Conservation (phyloP, 2,797 vertebrate species). For the Nannoperca obscura region DNA sequence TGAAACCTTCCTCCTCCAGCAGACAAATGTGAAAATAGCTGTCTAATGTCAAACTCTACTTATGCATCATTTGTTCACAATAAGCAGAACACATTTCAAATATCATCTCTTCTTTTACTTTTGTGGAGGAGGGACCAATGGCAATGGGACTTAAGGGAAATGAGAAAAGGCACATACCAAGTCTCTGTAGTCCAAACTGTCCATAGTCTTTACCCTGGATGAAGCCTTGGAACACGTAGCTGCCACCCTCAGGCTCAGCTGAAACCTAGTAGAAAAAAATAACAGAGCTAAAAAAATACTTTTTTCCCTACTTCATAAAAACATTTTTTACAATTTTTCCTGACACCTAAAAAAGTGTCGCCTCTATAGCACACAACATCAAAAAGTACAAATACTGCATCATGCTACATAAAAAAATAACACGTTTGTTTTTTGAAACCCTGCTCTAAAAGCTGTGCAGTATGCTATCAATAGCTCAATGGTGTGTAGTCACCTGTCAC, state of each 20-base stretch:
- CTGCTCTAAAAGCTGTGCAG: slow-evolving; percentile 16
- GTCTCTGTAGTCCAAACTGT: slow-evolving; percentile 95
- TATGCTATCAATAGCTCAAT: slow-evolving; percentile 63
- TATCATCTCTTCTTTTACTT: background rate
- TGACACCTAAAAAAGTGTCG: slow-evolving; percentile 5
- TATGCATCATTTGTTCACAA: background rate
- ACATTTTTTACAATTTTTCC: slow-evolving; percentile 44
- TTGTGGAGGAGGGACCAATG: slow-evolving; percentile 12
- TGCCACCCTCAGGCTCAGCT: slow-evolving; percentile 94
- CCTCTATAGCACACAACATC: slow-evolving; percentile 40
- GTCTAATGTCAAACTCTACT: background rate
- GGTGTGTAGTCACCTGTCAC: slow-evolving; percentile 52
- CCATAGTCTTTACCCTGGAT: slow-evolving; percentile 97
- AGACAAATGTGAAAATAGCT: background rate
- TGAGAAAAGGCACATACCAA: slow-evolving; percentile 84
- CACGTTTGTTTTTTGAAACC: slow-evolving; percentile 40
- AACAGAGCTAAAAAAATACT: slow-evolving; percentile 1
- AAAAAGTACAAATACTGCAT: slow-evolving; percentile 42
- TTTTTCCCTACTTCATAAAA: slow-evolving; percentile 29
- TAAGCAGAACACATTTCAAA: background rate
- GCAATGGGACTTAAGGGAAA: background rate
- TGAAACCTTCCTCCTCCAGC: background rate
- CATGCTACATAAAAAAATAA: slow-evolving; percentile 52
- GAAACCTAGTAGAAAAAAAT: slow-evolving; percentile 87
- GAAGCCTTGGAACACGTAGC: slow-evolving; percentile 96